phyloP scores from a whole-genome alignment of 2,797 vertebrate genomes.

The Corythornis leucogaster region DNA sequence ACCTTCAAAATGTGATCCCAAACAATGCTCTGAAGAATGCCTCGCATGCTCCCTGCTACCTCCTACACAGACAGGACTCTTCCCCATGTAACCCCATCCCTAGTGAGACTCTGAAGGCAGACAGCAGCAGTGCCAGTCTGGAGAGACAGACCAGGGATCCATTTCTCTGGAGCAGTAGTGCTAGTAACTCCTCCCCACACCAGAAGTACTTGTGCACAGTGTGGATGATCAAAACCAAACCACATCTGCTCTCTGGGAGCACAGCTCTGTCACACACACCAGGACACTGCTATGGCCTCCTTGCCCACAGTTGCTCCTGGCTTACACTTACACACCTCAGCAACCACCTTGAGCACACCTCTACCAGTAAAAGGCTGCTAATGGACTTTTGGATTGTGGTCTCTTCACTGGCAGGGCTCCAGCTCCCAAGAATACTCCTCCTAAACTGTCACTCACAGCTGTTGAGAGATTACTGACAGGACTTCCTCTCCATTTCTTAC shows the following conservation, averaged over 20 bases:
- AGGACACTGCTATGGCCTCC: background rate
- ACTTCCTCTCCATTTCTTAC: background rate
- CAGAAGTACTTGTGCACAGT: background rate
- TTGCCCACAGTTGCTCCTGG: background rate
- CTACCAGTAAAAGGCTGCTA: background rate
- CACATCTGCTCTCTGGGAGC: background rate
- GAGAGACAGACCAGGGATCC: background rate
- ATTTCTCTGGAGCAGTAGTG: background rate
- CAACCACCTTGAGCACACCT: background rate
- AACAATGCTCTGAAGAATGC: background rate
- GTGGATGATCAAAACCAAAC: background rate
- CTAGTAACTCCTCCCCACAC: background rate
- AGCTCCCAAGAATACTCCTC: background rate
- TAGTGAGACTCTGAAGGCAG: background rate
- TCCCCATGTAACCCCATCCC: too few species aligned
- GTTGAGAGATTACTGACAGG: background rate
- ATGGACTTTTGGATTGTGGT: background rate
- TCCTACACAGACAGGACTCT: background rate
- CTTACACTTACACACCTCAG: background rate
- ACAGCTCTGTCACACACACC: background rate
- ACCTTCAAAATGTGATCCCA: background rate
- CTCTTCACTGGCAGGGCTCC: background rate
- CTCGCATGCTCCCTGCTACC: background rate
- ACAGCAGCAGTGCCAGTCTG: background rate
- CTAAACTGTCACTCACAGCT: background rate